Base-by-base conservation (phyloP, 2,113 vertebrate species). In the Salvelinus fontinalis region DNA sequence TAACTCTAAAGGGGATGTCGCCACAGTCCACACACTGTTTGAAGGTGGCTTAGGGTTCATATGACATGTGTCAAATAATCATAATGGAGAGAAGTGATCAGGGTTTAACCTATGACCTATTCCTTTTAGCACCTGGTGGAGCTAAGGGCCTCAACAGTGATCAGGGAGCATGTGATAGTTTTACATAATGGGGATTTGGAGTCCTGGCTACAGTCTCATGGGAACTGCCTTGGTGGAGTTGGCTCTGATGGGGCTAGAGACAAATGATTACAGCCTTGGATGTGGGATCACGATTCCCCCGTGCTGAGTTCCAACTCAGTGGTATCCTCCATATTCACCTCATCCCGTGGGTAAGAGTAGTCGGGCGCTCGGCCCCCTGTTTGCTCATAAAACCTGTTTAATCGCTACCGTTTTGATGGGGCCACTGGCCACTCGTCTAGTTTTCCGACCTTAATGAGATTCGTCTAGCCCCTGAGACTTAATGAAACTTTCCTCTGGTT, bases 341-440 rank as follows among this genome's bases (percentile, higher is more conserved):
- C 70, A 79, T 20, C 16, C 82, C 75, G 77, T 76, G 79, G 82
- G 84, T 79, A 75, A 74, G 6, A 81, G 74, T 73, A 26, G 83
- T 64, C 24, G 12, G 79, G n/a, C 75, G 71, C 51, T 54, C 51
- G 16, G 51, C 13, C 51, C 49, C 82, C 80, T 34, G 51, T 73
- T 64, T 44, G 59, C 84, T 86, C 84, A 84, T 89, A 81, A 74
- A 87, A 79, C 76, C 51, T 76, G n/a, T 84, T 85, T 82, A 81
- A 90, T 89, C 82, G 82, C 83, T 77, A 65, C 73, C 16, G 75
- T 84, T 83, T 79, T 85, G 80, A 75, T 84, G 83, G 77, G 82
- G 80, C 85, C 76, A 76, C 8, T 71, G 79, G 78, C 65, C 77
- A 57, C 78, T 78, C 69, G 57, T 81, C 77, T 85, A 51, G 75